Evolutionary conservation across 2,888 invertebrate species (phyloP), one percentile per base, ranked within the genome.

Genomic region (Caenorhabditis sp.): DNA sequence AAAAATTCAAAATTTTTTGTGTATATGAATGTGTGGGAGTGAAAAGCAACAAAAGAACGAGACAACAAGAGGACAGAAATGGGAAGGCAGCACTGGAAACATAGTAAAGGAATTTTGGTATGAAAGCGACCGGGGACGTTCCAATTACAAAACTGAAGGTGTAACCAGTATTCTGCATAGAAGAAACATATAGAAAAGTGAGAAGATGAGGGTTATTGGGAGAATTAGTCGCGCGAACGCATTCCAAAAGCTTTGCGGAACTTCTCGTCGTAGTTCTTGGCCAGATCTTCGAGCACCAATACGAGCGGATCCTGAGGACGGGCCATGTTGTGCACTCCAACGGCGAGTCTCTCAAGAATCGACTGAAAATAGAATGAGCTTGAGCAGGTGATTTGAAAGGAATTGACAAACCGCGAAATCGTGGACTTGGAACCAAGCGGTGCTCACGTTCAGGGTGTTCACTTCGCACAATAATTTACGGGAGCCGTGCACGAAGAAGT

Each of bases 171-270:
- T 13, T 53, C 17, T 39, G 26, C 46, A 37, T 58, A 56, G 39
- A 41, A n/a, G 45, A 46, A 46, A 55, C n/a, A n/a, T n/a, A n/a
- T n/a, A n/a, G n/a, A n/a, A 37, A 53, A 50, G 20, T 45, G 48
- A 46, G 39, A 17, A 46, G 39, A 37, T 2, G 9, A 35, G 30
- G 53, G 46, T 27, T 20, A 35, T 37, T 26, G 30, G 37, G 26
- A 9, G 37, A n/a, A n/a, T 62, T 71, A 71, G 20, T 71, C 71
- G 26, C 62, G 61, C 11, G 48, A 27, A 35, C 68, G 70, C 88
- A 88, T 88, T 70, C 85, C 85, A 72, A 88, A 88, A 43, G 84
- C 86, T 24, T 66, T 68, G 30, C 84, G 63, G 84, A 88, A 88
- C 77, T 87, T 87, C 63, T 75, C 70, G 52, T 83, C 85, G 73